phyloP scores from a whole-genome alignment of 1,140 invertebrate genomes.

The Maniola jurtina region DNA sequence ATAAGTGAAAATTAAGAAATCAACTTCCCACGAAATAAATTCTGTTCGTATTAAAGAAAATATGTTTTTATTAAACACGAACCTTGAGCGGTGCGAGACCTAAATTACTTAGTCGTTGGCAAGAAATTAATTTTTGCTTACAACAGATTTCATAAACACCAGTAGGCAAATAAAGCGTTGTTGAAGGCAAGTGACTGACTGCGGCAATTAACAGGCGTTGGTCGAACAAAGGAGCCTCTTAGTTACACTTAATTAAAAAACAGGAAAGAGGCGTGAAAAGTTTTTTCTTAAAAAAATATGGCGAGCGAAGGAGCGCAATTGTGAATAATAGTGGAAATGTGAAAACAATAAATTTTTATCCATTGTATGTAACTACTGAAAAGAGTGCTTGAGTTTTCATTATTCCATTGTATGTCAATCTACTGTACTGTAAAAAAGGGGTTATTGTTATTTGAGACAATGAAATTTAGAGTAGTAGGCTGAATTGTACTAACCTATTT shows the following conservation, averaged over 20 bases:
- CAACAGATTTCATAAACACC: slow-evolving; percentile 46
- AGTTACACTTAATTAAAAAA: slow-evolving; percentile 71
- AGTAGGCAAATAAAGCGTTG: slow-evolving; percentile 58
- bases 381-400: slow-evolving; percentile 5
- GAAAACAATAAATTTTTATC: slow-evolving; percentile 19
- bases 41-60: background rate
- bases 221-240: slow-evolving; percentile 59
- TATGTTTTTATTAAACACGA: background rate
- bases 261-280: slow-evolving; percentile 33
- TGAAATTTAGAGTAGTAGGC: background rate
- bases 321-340: slow-evolving; percentile 25
- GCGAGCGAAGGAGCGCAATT: slow-evolving; percentile 15
- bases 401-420: background rate
- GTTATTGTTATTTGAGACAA: background rate
- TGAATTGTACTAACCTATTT: background rate
- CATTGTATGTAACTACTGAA: slow-evolving; percentile 1
- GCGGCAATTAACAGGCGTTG: slow-evolving; percentile 56
- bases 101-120: background rate
- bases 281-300: slow-evolving; percentile 27
- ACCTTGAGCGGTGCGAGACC: slow-evolving; percentile 17
- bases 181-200: slow-evolving; percentile 65
- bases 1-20: background rate
- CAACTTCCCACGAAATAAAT: slow-evolving; percentile 2
- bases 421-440: background rate
- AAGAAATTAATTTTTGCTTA: slow-evolving; percentile 33